Evolutionary conservation across 2,113 vertebrate species (phyloP).

Genomic region (Silurus glanis): DNA sequence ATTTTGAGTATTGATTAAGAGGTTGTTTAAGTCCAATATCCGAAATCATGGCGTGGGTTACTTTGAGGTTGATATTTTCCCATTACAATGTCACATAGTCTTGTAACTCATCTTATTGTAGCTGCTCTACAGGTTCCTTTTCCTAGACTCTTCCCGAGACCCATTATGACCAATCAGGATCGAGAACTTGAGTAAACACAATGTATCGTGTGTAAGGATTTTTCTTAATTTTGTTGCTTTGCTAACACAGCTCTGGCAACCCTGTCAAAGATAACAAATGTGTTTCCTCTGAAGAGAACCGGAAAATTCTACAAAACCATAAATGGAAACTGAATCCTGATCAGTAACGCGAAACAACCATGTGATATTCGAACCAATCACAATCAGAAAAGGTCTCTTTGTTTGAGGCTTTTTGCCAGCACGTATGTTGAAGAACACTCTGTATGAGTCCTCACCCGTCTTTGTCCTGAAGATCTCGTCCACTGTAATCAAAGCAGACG

Average conservation of each 20-base stretch:
- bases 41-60: not conserved
- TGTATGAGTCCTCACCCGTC: slow-evolving; percentile 82
- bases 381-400: not conserved
- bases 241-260: not conserved
- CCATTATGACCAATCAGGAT: not conserved
- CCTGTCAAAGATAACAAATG: not conserved
- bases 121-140: no score
- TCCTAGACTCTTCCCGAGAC: no score
- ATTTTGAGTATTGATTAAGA: no score
- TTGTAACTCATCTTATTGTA: not conserved
- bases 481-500: slow-evolving; percentile 98
- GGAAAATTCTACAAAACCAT: not conserved
- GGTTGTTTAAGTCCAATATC: no score
- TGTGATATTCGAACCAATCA: not conserved
- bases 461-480: slow-evolving; percentile 94
- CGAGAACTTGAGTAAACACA: not conserved
- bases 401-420: not conserved
- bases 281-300: not conserved
- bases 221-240: no score
- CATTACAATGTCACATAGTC: not conserved
- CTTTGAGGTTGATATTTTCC: no score
- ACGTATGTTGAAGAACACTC: not conserved
- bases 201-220: not conserved
- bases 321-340: not conserved
- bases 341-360: not conserved